Conservation (phyloP, 2,113 vertebrate species). For the Pangasianodon gigas region DNA sequence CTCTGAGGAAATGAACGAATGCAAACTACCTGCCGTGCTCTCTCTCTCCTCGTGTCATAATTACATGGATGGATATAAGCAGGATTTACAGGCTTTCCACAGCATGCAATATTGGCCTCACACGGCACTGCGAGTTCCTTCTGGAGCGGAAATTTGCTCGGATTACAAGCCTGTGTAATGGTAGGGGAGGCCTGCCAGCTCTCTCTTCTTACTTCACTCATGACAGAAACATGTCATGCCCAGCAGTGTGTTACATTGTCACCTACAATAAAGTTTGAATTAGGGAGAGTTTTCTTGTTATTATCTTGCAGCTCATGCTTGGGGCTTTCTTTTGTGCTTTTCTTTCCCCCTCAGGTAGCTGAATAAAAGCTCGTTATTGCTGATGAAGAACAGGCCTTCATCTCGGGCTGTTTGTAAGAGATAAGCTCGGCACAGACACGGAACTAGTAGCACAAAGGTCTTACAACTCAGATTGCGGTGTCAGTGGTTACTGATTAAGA, state of each 20-base stretch:
- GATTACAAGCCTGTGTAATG: slow-evolving; percentile 41
- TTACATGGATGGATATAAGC: slow-evolving; percentile 40
- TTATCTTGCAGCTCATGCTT: neutral
- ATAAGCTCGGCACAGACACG: slow-evolving; percentile 22
- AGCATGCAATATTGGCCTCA: slow-evolving; percentile 32
- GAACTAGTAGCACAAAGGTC: slow-evolving; percentile 18
- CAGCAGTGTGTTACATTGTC: neutral
- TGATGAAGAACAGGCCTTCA: slow-evolving; percentile 24
- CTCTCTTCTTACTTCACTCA: slow-evolving; percentile 11
- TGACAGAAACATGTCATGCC: slow-evolving; percentile 25
- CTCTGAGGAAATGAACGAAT: slow-evolving; percentile 15
- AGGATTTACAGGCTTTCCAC: slow-evolving; percentile 49
- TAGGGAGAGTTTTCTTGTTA: neutral
- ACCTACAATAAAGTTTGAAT: neutral
- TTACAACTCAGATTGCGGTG: slow-evolving; percentile 3
- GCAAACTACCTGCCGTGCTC: slow-evolving; percentile 5
- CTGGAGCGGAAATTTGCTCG: slow-evolving; percentile 32
- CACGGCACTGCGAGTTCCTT: slow-evolving; percentile 1
- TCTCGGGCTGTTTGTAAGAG: neutral
- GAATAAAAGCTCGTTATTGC: neutral
- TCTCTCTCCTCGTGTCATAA: slow-evolving; percentile 41
- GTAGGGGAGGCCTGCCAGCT: slow-evolving; percentile 17
- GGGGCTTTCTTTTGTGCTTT: neutral
- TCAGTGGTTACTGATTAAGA: slow-evolving; percentile 36
- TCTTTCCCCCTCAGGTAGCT: neutral